Evolutionary conservation across 2,797 vertebrate species (phyloP).

Genomic region (Eurystomus glaucurus): DNA sequence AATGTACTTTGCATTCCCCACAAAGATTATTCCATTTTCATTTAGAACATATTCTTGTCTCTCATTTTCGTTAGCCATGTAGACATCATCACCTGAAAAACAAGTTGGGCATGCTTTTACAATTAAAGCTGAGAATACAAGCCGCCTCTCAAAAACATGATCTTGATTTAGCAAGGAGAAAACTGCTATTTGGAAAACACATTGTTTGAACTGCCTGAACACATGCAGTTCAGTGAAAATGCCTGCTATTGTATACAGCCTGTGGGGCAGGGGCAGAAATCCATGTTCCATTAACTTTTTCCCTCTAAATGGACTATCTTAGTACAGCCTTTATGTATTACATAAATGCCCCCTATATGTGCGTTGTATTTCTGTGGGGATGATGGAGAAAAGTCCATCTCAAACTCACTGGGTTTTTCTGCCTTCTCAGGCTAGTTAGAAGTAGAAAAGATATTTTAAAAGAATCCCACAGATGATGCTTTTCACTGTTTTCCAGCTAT

Average conservation of each 20-base stretch:
- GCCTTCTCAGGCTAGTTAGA: not conserved
- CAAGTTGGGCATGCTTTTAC: not conserved
- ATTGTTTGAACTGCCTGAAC: not conserved
- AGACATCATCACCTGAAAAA: constrained; percentile 90
- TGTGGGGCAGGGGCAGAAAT: not conserved
- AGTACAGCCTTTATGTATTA: not conserved
- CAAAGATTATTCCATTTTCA: constrained; percentile 93
- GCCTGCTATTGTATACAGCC: not conserved
- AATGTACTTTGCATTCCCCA: constrained; percentile 89
- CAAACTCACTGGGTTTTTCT: not conserved
- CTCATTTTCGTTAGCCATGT: constrained; percentile 88
- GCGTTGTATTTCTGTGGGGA: not conserved
- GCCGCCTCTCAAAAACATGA: not conserved
- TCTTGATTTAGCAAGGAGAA: not conserved
- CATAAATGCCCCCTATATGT: not conserved
- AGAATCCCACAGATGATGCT: not conserved
- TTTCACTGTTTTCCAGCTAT: not conserved
- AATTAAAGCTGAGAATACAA: not conserved
- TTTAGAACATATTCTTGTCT: constrained; percentile 92
- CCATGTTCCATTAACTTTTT: not conserved
- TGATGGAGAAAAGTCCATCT: not conserved
- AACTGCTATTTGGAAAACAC: not conserved
- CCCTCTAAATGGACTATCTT: not conserved
- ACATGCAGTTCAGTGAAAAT: not conserved
- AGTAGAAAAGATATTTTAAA: not conserved